Percentiles rank a stretch among this genome's conserved stretches.
phyloP scores from a whole-genome alignment of 1,140 invertebrate species.

The Hylyphantes graminicola region DNA sequence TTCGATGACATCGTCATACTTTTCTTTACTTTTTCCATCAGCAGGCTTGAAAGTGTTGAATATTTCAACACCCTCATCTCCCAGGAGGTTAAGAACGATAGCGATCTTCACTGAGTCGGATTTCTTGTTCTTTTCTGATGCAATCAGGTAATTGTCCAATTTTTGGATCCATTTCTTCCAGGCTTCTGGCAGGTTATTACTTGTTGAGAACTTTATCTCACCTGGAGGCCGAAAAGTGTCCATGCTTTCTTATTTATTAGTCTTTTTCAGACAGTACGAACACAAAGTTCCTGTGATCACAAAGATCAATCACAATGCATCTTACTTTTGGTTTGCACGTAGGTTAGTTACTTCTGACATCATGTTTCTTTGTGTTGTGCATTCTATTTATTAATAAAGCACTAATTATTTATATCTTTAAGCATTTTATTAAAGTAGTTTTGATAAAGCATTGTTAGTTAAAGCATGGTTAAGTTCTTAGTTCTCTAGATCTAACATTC shows the following conservation, averaged over 20 bases:
- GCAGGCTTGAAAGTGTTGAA: constrained; percentile 12
- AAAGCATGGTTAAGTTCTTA: too few relatives aligned
- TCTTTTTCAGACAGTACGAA: too few relatives aligned
- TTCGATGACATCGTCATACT: neutral
- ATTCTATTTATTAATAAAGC: too few relatives aligned
- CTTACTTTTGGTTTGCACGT: too few relatives aligned
- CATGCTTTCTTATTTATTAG: neutral
- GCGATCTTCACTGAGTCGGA: neutral
- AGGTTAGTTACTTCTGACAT: too few relatives aligned
- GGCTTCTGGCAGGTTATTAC: neutral
- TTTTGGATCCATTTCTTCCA: constrained; percentile 13
- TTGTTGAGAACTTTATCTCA: neutral
- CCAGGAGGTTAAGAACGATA: neutral
- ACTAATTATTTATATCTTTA: too few relatives aligned
- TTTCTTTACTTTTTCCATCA: neutral
- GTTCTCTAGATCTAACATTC: too few relatives aligned
- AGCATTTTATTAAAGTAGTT: too few relatives aligned
- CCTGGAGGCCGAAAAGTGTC: neutral
- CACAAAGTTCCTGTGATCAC: too few relatives aligned
- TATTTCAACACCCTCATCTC: constrained; percentile 20
- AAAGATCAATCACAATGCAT: too few relatives aligned
- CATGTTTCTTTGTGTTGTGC: too few relatives aligned
- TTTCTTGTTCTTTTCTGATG: constrained; percentile 18
- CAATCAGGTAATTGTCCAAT: constrained; percentile 16
- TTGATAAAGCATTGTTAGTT: too few relatives aligned